Evolutionary conservation across 2,888 invertebrate species (phyloP), one percentile per base, ranked within the genome.

Genomic region (Tanypteryx hageni): DNA sequence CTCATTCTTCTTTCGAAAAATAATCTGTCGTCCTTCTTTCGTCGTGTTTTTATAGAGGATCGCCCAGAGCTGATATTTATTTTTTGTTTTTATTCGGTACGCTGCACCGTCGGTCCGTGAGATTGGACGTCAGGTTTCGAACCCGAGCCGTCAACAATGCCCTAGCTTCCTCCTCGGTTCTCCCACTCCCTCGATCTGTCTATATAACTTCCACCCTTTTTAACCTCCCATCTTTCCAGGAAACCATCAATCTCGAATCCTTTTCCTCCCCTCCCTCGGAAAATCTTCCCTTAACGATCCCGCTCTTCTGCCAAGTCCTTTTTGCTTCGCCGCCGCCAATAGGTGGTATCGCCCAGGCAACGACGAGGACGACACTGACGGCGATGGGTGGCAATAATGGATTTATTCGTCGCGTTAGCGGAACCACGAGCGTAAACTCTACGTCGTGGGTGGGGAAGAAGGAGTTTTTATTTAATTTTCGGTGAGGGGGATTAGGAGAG

Each of bases 221-320:
- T 18, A 68, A 68, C n/a, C 18, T 44, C 44, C 44, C 44, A 44
- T 44, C 44, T 5, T 44, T 22, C 76, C 76, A 76, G 76, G 76
- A 76, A 76, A 27, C 27, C 76, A 76, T 76, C 76, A 76, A 76
- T 76, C 76, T 76, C 76, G 76, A 76, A 14, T 76, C 22, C 76
- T 76, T 76, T 13, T 22, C 14, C 68, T n/a, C 68, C 44, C 1
- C 68, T n/a, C 68, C 68, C 68, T 68, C n/a, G n/a, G n/a, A 68
- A 76, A 76, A 76, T 22, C 76, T 27, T 76, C 27, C 76, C 68
- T 68, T n/a, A 68, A 68, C 68, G 68, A 68, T 22, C 68, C 68
- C n/a, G 68, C 68, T 9, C n/a, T 68, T n/a, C 64, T 64, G 5
- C 44, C 44, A 44, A 44, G 44, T 64, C 68, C 22, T 68, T 68